phyloP scores from a whole-genome alignment of 2,797 vertebrate species.

The Eulemur coronatus region DNA sequence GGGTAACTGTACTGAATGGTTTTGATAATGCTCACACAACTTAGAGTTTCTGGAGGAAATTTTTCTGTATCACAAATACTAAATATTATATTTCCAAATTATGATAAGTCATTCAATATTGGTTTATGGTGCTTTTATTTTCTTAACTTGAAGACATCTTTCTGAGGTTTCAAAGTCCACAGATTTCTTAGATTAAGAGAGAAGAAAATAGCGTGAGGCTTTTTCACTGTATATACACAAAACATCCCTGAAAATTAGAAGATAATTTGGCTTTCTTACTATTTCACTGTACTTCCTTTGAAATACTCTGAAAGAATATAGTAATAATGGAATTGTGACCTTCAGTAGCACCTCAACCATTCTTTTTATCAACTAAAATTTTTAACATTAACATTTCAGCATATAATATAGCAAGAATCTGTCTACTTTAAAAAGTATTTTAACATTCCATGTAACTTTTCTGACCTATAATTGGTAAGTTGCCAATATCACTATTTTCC shows the following conservation, averaged over 20 bases:
- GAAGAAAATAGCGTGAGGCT: slow-evolving; percentile 59
- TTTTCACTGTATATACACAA: slow-evolving; percentile 69
- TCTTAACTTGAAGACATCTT: slow-evolving; percentile 72
- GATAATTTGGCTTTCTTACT: slow-evolving; percentile 39
- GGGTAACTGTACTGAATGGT: not conserved
- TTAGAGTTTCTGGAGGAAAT: slow-evolving; percentile 36
- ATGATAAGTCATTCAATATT: slow-evolving; percentile 44
- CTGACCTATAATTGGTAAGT: slow-evolving; percentile 3
- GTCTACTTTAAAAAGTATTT: slow-evolving; percentile 43
- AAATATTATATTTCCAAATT: slow-evolving; percentile 51
- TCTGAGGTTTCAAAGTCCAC: slow-evolving; percentile 62
- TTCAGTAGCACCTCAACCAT: slow-evolving; percentile 21
- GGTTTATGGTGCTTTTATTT: slow-evolving; percentile 64
- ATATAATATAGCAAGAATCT: slow-evolving; percentile 20
- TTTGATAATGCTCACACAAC: not conserved
- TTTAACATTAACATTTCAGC: slow-evolving; percentile 30
- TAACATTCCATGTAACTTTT: slow-evolving; percentile 43
- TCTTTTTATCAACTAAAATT: slow-evolving; percentile 9
- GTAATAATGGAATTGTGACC: slow-evolving; percentile 26
- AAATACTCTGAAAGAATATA: slow-evolving; percentile 46
- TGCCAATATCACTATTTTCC: slow-evolving; percentile 35
- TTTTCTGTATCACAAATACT: slow-evolving; percentile 64
- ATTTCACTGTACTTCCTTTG: slow-evolving; percentile 43
- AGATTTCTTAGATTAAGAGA: slow-evolving; percentile 30
- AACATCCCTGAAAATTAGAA: slow-evolving; percentile 73